Evolutionary conservation across 2,888 invertebrate species (phyloP).

Genomic region (Plagodis pulveraria): DNA sequence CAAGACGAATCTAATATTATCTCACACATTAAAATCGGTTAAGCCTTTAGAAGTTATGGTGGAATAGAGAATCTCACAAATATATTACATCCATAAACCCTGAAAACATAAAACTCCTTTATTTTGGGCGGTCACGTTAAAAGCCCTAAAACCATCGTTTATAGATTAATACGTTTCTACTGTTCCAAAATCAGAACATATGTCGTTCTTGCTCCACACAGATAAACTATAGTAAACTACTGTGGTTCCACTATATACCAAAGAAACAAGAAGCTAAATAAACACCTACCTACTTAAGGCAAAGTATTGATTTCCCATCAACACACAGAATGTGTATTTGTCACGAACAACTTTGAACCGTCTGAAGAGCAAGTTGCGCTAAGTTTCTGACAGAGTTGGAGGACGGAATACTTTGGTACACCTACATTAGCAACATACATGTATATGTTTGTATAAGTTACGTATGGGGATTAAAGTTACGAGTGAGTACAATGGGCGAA

Average conservation of each 20-base stretch:
- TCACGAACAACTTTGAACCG: slow-evolving; percentile 57
- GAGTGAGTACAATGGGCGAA: slow-evolving; percentile 15
- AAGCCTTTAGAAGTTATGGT: too few species aligned
- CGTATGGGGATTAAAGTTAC: slow-evolving; percentile 12
- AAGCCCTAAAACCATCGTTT: too few species aligned
- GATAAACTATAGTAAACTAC: too few species aligned
- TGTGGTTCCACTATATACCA: slow-evolving; percentile 5
- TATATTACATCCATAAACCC: too few species aligned
- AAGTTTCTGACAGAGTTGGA: slow-evolving; percentile 23
- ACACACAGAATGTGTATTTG: slow-evolving; percentile 56
- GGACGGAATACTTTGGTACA: slow-evolving; percentile 18
- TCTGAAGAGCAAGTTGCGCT: slow-evolving; percentile 22
- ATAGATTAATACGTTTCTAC: too few species aligned
- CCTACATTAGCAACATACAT: slow-evolving; percentile 19
- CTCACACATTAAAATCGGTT: too few species aligned
- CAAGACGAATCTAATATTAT: too few species aligned
- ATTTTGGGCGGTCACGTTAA: too few species aligned
- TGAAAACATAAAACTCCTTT: too few species aligned
- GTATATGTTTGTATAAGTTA: slow-evolving; percentile 10
- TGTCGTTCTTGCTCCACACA: too few species aligned
- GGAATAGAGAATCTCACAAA: too few species aligned
- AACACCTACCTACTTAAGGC: slow-evolving; percentile 21
- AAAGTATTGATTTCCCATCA: slow-evolving; percentile 66
- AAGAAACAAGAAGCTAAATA: slow-evolving; percentile 17
- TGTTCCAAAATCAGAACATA: too few species aligned